phyloP scores from a whole-genome alignment of 2,113 vertebrate species.

The Pampusana beccarii region DNA sequence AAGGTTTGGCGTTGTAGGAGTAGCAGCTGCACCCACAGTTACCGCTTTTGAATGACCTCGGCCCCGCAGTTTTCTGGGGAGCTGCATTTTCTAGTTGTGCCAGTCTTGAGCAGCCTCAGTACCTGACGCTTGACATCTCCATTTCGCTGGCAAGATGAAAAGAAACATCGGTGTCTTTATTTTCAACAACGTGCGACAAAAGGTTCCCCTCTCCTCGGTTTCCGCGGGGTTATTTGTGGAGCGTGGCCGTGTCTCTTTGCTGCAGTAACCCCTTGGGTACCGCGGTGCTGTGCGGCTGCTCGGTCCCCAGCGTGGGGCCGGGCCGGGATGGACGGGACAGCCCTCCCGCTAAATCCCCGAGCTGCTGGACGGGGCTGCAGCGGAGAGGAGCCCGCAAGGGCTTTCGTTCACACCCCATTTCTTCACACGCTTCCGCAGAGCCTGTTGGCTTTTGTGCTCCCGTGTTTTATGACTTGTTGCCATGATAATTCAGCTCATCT shows the following conservation, averaged over 20 bases:
- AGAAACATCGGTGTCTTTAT: not conserved
- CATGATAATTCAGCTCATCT: constrained; percentile 71
- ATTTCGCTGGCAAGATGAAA: not conserved
- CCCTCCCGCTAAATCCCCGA: not conserved
- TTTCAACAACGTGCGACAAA: constrained; percentile 4
- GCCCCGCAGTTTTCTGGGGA: not conserved
- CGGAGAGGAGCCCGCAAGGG: not conserved
- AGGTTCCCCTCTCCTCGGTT: not conserved
- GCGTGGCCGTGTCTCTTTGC: too few species aligned
- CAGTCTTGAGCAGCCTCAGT: not conserved
- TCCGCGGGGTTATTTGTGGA: too few species aligned
- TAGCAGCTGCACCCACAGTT: not conserved
- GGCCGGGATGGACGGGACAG: not conserved
- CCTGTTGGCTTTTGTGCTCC: constrained; percentile 60
- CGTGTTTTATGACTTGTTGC: constrained; percentile 79
- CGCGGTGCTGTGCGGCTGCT: not conserved
- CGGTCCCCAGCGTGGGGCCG: too few species aligned
- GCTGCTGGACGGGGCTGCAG: not conserved
- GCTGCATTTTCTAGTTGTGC: not conserved
- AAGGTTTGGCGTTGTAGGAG: not conserved
- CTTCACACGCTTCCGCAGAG: not conserved
- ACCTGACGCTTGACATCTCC: constrained; percentile 26
- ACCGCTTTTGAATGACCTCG: not conserved
- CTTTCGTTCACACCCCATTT: not conserved
- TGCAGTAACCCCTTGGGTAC: not conserved